These are phyloP conservation scores for Falcaria lacertinaria DNA, from an alignment of 2,888 invertebrate species.

Conservation along the genomic window DNA sequence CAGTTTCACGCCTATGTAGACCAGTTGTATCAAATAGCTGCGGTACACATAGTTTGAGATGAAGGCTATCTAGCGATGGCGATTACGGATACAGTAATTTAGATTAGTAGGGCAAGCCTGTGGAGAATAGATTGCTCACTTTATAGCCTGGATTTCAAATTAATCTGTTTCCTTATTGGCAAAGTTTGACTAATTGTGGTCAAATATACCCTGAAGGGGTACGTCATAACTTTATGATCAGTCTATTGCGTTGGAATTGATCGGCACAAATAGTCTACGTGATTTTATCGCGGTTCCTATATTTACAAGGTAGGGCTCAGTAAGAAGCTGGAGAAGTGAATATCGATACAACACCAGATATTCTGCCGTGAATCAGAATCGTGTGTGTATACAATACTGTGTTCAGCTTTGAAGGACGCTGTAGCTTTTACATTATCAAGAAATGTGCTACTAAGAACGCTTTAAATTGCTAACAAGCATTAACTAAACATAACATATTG, in stretches of 20 bases:
- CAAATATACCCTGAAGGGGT: neutral
- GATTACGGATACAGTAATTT: conserved; percentile 28
- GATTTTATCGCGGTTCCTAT: too few species aligned
- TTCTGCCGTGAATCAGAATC: too few species aligned
- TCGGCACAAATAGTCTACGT: too few species aligned
- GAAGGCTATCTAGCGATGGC: conserved; percentile 17
- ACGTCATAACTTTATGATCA: neutral
- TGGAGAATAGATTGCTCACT: conserved; percentile 12
- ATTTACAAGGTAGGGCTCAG: too few species aligned
- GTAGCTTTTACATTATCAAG: too few species aligned
- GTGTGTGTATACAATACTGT: too few species aligned
- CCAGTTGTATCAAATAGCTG: neutral
- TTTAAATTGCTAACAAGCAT: too few species aligned
- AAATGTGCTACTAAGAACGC: too few species aligned
- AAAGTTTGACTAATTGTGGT: conserved; percentile 5
- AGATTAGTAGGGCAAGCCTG: conserved; percentile 18
- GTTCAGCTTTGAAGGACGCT: too few species aligned
- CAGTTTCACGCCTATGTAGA: neutral
- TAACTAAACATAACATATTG: too few species aligned
- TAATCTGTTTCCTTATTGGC: conserved; percentile 24
- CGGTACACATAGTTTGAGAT: neutral
- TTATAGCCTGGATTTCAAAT: conserved; percentile 20
- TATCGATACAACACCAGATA: too few species aligned
- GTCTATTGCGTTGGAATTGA: neutral
- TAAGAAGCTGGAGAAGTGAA: too few species aligned